Percentiles rank a stretch among this genome's conserved stretches.
These are phyloP conservation scores for Phoebastria nigripes DNA, from an alignment of 2,797 vertebrate species.

Conservation along the genomic window DNA sequence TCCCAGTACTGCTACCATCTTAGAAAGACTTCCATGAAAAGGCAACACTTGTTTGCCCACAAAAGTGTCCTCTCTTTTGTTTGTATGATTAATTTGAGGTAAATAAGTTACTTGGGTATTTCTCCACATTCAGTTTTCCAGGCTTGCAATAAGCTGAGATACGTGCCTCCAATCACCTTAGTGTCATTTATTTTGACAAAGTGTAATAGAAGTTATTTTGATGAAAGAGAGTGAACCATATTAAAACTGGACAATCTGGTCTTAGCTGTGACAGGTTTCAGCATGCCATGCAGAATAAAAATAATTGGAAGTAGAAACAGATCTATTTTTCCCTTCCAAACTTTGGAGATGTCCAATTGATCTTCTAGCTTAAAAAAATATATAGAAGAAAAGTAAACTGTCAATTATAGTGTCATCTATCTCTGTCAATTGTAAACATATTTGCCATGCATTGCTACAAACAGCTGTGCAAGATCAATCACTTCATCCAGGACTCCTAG, in stretches of 20 bases:
- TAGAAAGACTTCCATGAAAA: not conserved
- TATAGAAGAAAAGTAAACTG: constrained; percentile 3
- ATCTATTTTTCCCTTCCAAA: constrained; percentile 18
- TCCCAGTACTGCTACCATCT: not conserved
- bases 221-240: not conserved
- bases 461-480: constrained; percentile 29
- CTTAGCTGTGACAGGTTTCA: constrained; percentile 20
- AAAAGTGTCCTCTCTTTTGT: not conserved
- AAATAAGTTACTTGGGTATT: not conserved
- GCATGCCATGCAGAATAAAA: constrained; percentile 4
- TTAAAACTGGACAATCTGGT: constrained; percentile 18
- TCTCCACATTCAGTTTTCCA: not conserved
- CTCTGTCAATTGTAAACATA: constrained; percentile 20
- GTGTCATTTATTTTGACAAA: constrained; percentile 15
- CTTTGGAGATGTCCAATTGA: not conserved
- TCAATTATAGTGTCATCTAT: constrained; percentile 14
- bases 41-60: not conserved
- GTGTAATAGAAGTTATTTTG: not conserved
- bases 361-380: not conserved
- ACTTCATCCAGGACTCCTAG: not conserved
- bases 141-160: not conserved
- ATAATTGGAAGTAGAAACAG: constrained; percentile 34
- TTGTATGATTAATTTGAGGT: not conserved
- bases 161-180: not conserved
- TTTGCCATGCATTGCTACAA: not conserved